Percentiles rank a stretch among this genome's conserved stretches.
phyloP scores from a whole-genome alignment of 2,888 invertebrate species.

The Campaea margaritaria region DNA sequence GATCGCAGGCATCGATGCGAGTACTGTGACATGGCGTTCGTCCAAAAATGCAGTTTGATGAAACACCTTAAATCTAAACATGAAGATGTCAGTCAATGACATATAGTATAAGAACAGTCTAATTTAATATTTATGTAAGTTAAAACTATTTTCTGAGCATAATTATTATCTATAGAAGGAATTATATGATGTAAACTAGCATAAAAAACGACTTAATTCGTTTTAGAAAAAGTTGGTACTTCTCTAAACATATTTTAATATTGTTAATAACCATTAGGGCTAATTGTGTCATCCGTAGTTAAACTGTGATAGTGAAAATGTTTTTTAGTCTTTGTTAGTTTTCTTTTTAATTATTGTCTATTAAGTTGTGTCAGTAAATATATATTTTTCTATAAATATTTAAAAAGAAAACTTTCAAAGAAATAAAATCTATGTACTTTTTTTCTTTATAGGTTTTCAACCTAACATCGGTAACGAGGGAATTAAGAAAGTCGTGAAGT shows the following conservation, averaged over 20 bases:
- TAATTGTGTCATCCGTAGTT: too few relatives aligned
- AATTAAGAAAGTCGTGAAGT: constrained; percentile 37
- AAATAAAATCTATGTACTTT: constrained; percentile 33
- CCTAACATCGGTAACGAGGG: constrained; percentile 35
- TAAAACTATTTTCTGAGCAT: not conserved
- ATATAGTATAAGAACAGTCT: not conserved
- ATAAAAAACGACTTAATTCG: too few relatives aligned
- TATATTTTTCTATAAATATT: too few relatives aligned
- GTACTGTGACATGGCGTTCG: constrained; percentile 45
- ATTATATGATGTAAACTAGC: too few relatives aligned
- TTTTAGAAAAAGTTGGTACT: too few relatives aligned
- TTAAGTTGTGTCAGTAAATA: too few relatives aligned
- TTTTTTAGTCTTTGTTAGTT: too few relatives aligned
- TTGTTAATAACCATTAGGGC: too few relatives aligned
- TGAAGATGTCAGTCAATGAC: constrained; percentile 27
- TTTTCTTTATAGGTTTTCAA: constrained; percentile 46
- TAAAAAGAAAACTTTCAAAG: constrained; percentile 7
- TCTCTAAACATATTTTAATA: too few relatives aligned
- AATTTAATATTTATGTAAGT: not conserved
- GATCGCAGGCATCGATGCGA: constrained; percentile 50
- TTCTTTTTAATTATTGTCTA: too few relatives aligned
- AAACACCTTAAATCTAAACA: constrained; percentile 56
- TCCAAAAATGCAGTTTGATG: constrained; percentile 52
- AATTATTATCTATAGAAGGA: too few relatives aligned
- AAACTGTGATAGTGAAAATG: too few relatives aligned